phyloP scores from a whole-genome alignment of 2,113 vertebrate species.

The Otus sunia region DNA sequence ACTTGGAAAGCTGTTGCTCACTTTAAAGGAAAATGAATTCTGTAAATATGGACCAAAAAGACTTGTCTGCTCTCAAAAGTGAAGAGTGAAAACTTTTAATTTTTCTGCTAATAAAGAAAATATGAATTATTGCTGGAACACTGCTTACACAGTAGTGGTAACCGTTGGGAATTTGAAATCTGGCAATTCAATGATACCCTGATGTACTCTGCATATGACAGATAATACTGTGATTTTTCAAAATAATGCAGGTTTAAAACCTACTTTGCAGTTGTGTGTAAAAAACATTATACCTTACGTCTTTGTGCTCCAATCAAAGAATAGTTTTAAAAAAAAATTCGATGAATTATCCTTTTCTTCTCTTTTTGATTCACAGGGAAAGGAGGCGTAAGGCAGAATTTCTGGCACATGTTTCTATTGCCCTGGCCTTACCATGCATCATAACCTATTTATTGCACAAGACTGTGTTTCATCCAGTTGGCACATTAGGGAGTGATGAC shows the following conservation, averaged over 20 bases:
- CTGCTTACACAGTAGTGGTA: background rate
- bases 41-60: background rate
- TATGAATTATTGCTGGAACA: background rate
- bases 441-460: background rate
- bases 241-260: background rate
- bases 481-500: background rate
- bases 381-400: background rate
- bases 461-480: background rate
- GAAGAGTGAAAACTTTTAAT: background rate
- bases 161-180: background rate
- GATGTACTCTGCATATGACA: background rate
- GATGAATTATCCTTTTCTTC: background rate
- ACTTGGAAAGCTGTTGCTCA: background rate
- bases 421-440: background rate
- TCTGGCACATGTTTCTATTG: background rate
- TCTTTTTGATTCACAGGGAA: background rate
- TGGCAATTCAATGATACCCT: background rate
- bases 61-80: background rate
- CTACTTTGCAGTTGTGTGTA: background rate
- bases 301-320: background rate
- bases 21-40: background rate
- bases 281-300: background rate
- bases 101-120: background rate
- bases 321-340: background rate
- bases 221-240: background rate